phyloP scores from a whole-genome alignment of 2,113 vertebrate genomes.

The Leptosomus discolor region DNA sequence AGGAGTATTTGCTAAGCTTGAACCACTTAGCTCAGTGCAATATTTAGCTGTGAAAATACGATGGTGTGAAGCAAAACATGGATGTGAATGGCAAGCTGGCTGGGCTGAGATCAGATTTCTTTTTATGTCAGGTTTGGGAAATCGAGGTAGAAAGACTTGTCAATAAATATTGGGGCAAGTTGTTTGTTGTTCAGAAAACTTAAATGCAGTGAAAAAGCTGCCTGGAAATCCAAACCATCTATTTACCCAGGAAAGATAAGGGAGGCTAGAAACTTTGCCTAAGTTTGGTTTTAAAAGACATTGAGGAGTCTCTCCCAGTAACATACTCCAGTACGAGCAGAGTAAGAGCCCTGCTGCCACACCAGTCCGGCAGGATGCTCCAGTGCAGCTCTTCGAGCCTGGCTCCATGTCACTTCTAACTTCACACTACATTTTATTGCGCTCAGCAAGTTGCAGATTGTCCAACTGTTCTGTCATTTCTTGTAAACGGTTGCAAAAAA shows the following conservation, averaged over 20 bases:
- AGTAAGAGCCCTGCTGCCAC: not conserved
- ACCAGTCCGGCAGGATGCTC: not conserved
- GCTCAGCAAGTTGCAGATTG: conserved; percentile 76
- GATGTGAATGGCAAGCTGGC: not conserved
- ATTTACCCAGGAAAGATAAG: not conserved
- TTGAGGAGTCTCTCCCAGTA: not conserved
- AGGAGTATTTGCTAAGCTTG: conserved; percentile 7
- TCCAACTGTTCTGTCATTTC: conserved; percentile 75
- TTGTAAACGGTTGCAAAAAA: conserved; percentile 53
- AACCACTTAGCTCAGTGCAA: not conserved
- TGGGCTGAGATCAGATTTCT: not conserved
- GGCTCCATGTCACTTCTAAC: conserved; percentile 14
- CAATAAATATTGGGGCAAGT: not conserved
- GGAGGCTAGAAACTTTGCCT: not conserved
- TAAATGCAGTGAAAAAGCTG: not conserved
- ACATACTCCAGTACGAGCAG: fast-evolving
- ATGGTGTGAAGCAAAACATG: not conserved
- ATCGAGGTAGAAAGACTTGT: not conserved
- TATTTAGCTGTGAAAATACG: not conserved
- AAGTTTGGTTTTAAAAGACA: not conserved
- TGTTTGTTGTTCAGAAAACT: fast-evolving
- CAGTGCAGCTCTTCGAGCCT: not conserved
- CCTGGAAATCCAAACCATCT: not conserved
- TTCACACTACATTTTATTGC: conserved; percentile 52
- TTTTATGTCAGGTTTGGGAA: not conserved